phyloP scores from a whole-genome alignment of 2,113 vertebrate species.

The Corythornis vintsioides region DNA sequence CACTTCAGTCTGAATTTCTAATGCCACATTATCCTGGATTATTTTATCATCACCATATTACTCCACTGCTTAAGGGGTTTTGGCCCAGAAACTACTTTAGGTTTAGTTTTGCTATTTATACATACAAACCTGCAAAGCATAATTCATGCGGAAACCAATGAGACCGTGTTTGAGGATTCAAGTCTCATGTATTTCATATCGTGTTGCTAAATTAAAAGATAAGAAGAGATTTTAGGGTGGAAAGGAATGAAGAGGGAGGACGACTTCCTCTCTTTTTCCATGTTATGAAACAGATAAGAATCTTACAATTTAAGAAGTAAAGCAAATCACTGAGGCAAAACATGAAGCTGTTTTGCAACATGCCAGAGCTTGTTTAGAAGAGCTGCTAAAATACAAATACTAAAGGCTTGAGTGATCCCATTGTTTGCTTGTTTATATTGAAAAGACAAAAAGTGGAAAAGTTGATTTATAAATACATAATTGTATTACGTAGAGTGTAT shows the following conservation, averaged over 20 bases:
- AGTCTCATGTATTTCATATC: neutral
- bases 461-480: neutral
- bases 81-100: neutral
- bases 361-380: constrained; percentile 40
- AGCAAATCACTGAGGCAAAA: constrained; percentile 4
- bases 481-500: neutral
- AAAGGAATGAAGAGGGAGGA: neutral
- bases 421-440: neutral
- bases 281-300: constrained; percentile 18
- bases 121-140: neutral
- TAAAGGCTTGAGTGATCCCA: neutral
- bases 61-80: neutral
- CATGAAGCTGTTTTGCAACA: constrained; percentile 13
- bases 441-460: constrained; percentile 13
- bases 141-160: neutral
- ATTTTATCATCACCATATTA: neutral
- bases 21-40: neutral
- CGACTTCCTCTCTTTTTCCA: neutral
- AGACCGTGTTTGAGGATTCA: neutral
- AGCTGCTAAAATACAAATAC: neutral
- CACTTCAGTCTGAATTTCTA: neutral
- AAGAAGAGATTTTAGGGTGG: neutral
- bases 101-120: constrained; percentile 32
- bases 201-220: constrained; percentile 9
- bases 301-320: constrained; percentile 11